Conservation (phyloP, 2,113 vertebrate species). For the Mugil cephalus region DNA sequence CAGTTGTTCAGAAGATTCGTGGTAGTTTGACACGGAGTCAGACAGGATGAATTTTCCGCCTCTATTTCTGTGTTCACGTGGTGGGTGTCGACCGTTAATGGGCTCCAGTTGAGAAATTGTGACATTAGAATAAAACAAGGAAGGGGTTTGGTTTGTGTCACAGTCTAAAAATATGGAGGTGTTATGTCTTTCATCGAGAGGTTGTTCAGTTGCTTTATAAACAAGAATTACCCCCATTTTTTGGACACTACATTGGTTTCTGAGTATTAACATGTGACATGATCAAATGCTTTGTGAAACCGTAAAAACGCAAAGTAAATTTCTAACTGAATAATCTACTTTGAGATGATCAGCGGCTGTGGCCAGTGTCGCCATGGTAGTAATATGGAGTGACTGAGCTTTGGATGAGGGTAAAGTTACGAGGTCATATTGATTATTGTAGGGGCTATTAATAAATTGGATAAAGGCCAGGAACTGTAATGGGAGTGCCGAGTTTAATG, state of each 20-base stretch:
- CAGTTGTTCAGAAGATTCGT: neutral
- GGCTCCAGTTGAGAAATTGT: neutral
- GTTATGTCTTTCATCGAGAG: no score
- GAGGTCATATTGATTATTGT: conserved; percentile 18
- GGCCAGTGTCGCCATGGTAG: neutral
- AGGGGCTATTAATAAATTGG: conserved; percentile 6
- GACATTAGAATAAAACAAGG: no score
- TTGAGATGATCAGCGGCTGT: conserved; percentile 10
- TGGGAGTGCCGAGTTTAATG: conserved; percentile 26
- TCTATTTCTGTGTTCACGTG: neutral
- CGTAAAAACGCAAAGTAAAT: conserved; percentile 10
- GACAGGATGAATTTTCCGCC: neutral
- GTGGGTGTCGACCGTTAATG: neutral
- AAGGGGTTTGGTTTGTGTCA: neutral
- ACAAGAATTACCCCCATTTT: neutral
- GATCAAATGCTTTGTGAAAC: neutral
- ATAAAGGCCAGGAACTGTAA: conserved; percentile 17
- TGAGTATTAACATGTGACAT: neutral
- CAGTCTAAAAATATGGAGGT: neutral
- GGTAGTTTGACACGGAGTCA: neutral
- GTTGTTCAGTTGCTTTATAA: neutral
- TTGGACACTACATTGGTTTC: neutral
- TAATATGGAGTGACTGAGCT: neutral
- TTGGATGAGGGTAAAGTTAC: conserved; percentile 4
- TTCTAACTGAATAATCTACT: conserved; percentile 13